phyloP scores from a whole-genome alignment of 2,797 vertebrate species.

The Acrossocheilus fasciatus region DNA sequence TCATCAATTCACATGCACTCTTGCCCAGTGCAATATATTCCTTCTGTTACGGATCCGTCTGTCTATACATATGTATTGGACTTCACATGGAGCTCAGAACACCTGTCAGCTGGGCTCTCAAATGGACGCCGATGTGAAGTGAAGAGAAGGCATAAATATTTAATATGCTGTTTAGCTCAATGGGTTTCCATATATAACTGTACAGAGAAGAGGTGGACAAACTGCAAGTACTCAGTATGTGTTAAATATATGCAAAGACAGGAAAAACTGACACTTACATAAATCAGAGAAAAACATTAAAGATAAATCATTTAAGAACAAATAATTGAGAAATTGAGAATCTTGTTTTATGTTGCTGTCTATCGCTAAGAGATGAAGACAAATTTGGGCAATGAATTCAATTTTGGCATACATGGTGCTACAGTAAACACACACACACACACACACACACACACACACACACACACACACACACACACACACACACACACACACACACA shows the following conservation, averaged over 20 bases:
- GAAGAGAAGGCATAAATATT: constrained; percentile 52
- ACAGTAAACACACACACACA: neutral
- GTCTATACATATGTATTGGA: constrained; percentile 56
- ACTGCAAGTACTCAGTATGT: neutral
- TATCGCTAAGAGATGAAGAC: neutral
- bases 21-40: constrained; percentile 47
- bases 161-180: constrained; percentile 50
- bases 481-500: too few species aligned
- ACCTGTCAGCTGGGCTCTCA: constrained; percentile 45
- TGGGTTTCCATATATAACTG: constrained; percentile 36
- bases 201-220: constrained; percentile 7
- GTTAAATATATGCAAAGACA: constrained; percentile 22
- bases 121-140: constrained; percentile 49
- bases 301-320: neutral
- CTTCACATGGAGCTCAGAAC: constrained; percentile 47
- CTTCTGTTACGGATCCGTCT: constrained; percentile 14
- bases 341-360: neutral
- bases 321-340: neutral
- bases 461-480: too few species aligned
- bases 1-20: constrained; percentile 55
- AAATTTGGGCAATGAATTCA: neutral
- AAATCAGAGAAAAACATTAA: neutral
- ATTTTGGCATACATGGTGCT: neutral
- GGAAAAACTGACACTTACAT: neutral
- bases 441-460: too few species aligned